Percentiles rank a stretch among this genome's conserved stretches.
phyloP scores from a whole-genome alignment of 2,888 invertebrate genomes.

The Rhogogaster chlorosoma region DNA sequence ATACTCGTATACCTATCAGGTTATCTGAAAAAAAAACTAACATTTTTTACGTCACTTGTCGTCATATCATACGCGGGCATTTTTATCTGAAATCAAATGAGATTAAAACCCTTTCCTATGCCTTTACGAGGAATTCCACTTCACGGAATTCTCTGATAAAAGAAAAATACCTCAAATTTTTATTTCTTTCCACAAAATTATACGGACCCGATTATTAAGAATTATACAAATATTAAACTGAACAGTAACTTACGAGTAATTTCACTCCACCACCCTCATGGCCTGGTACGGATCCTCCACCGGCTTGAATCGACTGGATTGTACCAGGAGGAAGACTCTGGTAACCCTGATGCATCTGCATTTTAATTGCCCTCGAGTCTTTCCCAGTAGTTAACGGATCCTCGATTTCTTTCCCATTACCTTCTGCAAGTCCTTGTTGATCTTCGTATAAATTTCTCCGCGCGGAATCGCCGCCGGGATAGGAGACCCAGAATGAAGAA shows the following conservation, averaged over 20 bases:
- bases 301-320: constrained; percentile 72
- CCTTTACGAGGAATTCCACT: neutral
- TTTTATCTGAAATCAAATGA: constrained; percentile 73
- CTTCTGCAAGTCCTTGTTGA: neutral
- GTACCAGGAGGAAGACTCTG: constrained; percentile 74
- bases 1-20: constrained; percentile 14
- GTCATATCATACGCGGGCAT: constrained; percentile 68
- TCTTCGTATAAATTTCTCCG: constrained; percentile 62
- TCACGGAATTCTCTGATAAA: neutral
- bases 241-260: constrained; percentile 68
- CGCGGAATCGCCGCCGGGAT: constrained; percentile 56
- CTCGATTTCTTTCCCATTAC: constrained; percentile 57
- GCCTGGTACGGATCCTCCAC: constrained; percentile 70
- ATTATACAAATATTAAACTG: neutral
- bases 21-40: constrained; percentile 60
- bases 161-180: neutral
- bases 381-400: constrained; percentile 57
- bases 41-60: constrained; percentile 61
- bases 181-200: neutral
- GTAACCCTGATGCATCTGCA: constrained; percentile 75
- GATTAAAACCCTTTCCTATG: neutral
- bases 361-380: constrained; percentile 67
- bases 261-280: constrained; percentile 74
- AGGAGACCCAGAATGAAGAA: constrained; percentile 66
- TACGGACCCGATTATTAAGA: neutral